Evolutionary conservation across 2,113 vertebrate genomes (phyloP).

Genomic region (Chamaea fasciata): DNA sequence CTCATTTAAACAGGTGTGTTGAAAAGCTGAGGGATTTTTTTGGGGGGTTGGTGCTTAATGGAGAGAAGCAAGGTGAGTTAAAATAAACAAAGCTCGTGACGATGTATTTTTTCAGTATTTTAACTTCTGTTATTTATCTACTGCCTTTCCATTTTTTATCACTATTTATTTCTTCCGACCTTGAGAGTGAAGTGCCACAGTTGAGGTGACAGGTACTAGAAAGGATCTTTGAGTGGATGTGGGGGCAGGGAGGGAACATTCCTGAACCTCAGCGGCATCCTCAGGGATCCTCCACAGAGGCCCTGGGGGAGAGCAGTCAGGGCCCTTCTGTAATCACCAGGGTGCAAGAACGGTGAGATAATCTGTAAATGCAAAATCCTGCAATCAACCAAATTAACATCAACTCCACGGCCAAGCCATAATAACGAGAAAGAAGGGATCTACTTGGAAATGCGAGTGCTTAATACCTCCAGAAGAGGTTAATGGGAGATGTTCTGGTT

Average conservation of each 20-base stretch:
- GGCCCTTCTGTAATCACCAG: constrained; percentile 26
- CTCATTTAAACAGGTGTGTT: neutral
- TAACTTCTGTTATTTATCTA: neutral
- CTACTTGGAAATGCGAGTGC: neutral
- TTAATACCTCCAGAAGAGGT: neutral
- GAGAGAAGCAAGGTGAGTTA: neutral
- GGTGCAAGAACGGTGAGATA: neutral
- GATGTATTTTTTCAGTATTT: neutral
- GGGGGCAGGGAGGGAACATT: neutral
- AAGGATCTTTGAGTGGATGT: neutral
- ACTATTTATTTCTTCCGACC: neutral
- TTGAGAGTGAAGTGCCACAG: neutral
- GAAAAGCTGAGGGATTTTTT: neutral
- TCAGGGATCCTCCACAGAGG: neutral
- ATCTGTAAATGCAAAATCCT: constrained; percentile 31
- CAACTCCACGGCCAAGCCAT: neutral
- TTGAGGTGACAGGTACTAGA: neutral
- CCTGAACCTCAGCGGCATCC: neutral
- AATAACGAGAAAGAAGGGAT: neutral
- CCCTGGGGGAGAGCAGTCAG: neutral
- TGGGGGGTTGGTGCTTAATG: neutral
- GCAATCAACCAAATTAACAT: neutral
- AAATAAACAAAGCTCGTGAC: neutral
- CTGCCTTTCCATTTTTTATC: neutral
- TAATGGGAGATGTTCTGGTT: neutral